Percentiles rank a stretch among this genome's conserved stretches.
These are phyloP conservation scores for Dunckerocampus dactyliophorus DNA, from an alignment of 2,113 vertebrate species.

Conservation along the genomic window DNA sequence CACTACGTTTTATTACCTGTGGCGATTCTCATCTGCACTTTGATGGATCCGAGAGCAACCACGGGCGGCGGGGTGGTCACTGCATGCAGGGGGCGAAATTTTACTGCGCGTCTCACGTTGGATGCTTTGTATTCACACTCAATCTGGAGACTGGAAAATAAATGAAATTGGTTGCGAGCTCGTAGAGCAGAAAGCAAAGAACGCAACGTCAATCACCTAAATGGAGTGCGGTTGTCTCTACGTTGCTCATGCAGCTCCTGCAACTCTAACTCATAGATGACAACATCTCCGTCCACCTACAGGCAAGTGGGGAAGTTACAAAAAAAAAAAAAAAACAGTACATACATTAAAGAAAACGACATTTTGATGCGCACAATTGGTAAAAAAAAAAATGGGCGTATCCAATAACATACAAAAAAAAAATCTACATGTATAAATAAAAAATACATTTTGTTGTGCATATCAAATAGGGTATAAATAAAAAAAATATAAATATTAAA, in stretches of 20 bases:
- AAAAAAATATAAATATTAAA: too few relatives aligned
- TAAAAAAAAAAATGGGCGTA: too few relatives aligned
- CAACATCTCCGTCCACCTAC: slow-evolving; percentile 41
- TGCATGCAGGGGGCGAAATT: slow-evolving; percentile 19
- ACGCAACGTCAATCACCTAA: slow-evolving; percentile 31
- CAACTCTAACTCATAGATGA: slow-evolving; percentile 60
- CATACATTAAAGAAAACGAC: too few relatives aligned
- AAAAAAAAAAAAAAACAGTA: too few relatives aligned
- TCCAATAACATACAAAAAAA: too few relatives aligned
- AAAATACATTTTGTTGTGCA: too few relatives aligned
- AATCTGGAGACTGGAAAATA: slow-evolving; percentile 49
- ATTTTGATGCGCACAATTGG: too few relatives aligned
- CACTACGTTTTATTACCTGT: slow-evolving; percentile 39
- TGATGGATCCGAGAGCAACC: slow-evolving; percentile 46
- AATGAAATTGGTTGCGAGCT: neutral
- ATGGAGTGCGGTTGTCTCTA: slow-evolving; percentile 15
- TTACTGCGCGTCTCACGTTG: slow-evolving; percentile 21
- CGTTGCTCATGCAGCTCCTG: slow-evolving; percentile 16
- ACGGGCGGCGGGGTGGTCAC: slow-evolving; percentile 55
- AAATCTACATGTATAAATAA: too few relatives aligned
- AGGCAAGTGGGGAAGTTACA: too few relatives aligned
- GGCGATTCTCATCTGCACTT: slow-evolving; percentile 66
- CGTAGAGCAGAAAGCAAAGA: neutral
- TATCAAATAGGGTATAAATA: too few relatives aligned
- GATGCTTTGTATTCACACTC: slow-evolving; percentile 46